Percentiles rank a stretch among this genome's conserved stretches.
Conservation (phyloP, 2,797 vertebrate species). For the Petrocephalus schoutedeni region DNA sequence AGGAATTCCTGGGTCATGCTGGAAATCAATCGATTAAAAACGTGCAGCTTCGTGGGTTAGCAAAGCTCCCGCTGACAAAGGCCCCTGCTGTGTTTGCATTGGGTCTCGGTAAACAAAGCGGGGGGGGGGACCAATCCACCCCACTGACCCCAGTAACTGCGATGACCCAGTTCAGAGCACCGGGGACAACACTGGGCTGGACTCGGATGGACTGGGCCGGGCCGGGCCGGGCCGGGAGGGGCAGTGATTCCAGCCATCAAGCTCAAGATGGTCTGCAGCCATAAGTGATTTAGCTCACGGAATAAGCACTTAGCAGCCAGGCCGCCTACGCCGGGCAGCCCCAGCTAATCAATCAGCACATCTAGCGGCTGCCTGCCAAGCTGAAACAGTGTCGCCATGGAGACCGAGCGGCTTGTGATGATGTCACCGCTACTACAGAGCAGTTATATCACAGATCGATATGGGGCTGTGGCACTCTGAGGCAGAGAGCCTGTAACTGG, state of each 20-base stretch:
- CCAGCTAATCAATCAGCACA: conserved; percentile 10
- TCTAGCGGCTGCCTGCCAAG: background rate
- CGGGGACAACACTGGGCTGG: background rate
- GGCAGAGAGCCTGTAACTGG: conserved; percentile 51
- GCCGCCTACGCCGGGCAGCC: background rate
- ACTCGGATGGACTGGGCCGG: background rate
- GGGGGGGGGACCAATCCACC: background rate
- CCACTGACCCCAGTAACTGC: background rate
- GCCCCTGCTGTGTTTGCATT: background rate
- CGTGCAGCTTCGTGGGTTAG: background rate
- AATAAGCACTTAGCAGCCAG: background rate
- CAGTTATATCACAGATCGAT: conserved; percentile 72
- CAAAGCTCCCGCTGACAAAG: background rate
- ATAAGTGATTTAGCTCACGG: background rate
- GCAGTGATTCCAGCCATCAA: background rate
- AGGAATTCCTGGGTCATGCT: background rate
- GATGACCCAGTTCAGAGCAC: background rate
- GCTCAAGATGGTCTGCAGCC: background rate
- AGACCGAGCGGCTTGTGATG: conserved; percentile 54
- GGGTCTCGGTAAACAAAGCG: background rate
- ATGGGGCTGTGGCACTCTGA: conserved; percentile 52
- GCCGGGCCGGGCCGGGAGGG: background rate
- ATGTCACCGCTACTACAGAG: conserved; percentile 75
- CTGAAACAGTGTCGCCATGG: conserved; percentile 15
- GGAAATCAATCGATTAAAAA: background rate